Base-by-base conservation (phyloP, 2,888 invertebrate genomes). In the Tromatobia lineatoria region DNA sequence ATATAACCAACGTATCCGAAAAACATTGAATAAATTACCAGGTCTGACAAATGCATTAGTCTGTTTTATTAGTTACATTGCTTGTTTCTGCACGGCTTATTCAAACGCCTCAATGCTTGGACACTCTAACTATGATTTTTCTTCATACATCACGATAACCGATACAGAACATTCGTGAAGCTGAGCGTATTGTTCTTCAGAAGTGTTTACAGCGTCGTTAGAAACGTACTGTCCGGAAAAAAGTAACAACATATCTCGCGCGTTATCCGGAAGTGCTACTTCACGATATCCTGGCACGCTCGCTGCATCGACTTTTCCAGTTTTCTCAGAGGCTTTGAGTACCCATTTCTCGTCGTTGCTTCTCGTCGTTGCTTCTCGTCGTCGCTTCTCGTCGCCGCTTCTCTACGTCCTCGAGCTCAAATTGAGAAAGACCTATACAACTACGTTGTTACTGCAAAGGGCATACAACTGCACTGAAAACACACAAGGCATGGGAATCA, bases 161-260 rank as follows among this genome's bases (percentile, higher is more conserved):
- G 23, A 59, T 45, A 34, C 29, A 15, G 25, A 59, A 3, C n/a
- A n/a, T 42, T 50, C 38, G 15, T 20, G 57, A 42, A 57, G 45
- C 45, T n/a, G n/a, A 25, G 34, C 29, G 52, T 34, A 45, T 20
- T 20, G 42, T 45, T 45, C n/a, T 45, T 18, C 38, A 57, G 25
- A 13, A 20, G 38, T 69, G 52, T 66, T 71, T 79, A 59, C 50
- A 64, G 38, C 38, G 50, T 79, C 78, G 71, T 79, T 74, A 29
- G 61, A 47, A 34, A 47, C n/a, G 47, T 59, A 47, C 61, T 52
- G 52, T 61, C 38, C 59, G 29, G 71, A 10, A 64, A n/a, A 52
- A 64, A 61, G 61, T 47, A 69, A 45, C 77, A 69, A 69, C 47
- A 47, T 59, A 57, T 66, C 29, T 69, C 25, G 38, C 29, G 38